Base-by-base conservation (phyloP, 2,797 vertebrate species). In the Ptychobarbus kaznakovi region DNA sequence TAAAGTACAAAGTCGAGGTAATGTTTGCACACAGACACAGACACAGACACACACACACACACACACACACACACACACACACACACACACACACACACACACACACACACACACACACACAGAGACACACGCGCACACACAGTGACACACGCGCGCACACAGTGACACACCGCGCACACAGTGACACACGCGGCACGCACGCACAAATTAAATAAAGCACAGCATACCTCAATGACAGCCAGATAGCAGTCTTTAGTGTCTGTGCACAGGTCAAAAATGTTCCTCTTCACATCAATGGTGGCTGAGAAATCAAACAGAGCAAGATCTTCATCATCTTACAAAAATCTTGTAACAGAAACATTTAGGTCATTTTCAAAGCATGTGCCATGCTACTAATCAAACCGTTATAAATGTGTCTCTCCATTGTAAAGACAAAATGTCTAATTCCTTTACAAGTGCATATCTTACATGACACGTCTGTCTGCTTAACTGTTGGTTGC, bases 191-290 rank as follows among this genome's bases (percentile, higher is more conserved):
- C n/a, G n/a, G n/a, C n/a, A n/a, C n/a, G n/a, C n/a, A n/a, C n/a
- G n/a, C n/a, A n/a, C n/a, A n/a, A n/a, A 32, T 32, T 32, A 32
- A 32, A 38, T 3, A 58, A 22, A 12, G 6, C 6, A 11, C n/a
- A n/a, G n/a, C 85, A 92, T 94, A 99, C 98, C 97, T 99, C 98
- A 86, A 99, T 99, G 83, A 99, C 98, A 89, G 98, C 98, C 80
- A 99, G 94, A 90, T 99, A 99, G 93, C 98, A 99, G 93, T 99
- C 98, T 92, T 99, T 99, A 83, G 98, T 98, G 91, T 99, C 98
- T 35, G 98, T 99, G 92, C 98, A 99, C 72, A 99, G 93, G 91
- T 99, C 98, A 93, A 99, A 99, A 91, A 99, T 99, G 89, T 99
- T 99, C 91, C 97, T 93, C 93, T 99, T 99, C 83, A 99, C 98